Evolutionary conservation across 2,797 vertebrate species (phyloP).

Genomic region (Tiaroga cobitis): DNA sequence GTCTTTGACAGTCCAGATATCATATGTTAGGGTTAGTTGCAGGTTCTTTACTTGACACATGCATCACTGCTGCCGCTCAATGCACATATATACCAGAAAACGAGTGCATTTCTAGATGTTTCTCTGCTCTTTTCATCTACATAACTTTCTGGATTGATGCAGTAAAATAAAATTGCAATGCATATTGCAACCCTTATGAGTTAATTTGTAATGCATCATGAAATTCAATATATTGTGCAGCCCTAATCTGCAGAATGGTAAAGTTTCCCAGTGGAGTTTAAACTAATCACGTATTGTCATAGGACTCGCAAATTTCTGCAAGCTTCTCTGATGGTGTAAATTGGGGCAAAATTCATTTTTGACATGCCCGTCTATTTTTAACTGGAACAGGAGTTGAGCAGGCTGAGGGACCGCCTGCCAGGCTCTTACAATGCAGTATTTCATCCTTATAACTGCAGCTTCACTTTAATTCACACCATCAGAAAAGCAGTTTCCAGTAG

Average conservation of each 20-base stretch:
- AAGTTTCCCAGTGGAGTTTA: not conserved
- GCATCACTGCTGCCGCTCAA: too few species aligned
- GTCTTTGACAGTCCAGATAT: not conserved
- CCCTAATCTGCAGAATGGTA: not conserved
- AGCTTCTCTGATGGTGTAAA: not conserved
- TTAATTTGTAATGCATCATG: not conserved
- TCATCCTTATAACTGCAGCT: conserved; percentile 1
- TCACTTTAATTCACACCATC: not conserved
- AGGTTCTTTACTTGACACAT: not conserved
- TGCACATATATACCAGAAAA: too few species aligned
- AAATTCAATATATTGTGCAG: not conserved
- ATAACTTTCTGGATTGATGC: not conserved
- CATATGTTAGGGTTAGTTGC: not conserved
- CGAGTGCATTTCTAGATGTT: not conserved
- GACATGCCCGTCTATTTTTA: conserved; percentile 19
- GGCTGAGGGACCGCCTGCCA: not conserved
- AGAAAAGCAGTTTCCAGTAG: not conserved
- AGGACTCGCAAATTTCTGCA: not conserved
- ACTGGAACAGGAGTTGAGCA: not conserved
- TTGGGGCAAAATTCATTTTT: not conserved
- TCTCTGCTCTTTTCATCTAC: not conserved
- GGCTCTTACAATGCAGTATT: not conserved
- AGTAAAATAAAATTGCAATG: not conserved
- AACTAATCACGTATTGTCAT: not conserved
- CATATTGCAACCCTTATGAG: not conserved